Base-by-base conservation (phyloP, 1,140 invertebrate genomes). In the Pectinophora gossypiella region DNA sequence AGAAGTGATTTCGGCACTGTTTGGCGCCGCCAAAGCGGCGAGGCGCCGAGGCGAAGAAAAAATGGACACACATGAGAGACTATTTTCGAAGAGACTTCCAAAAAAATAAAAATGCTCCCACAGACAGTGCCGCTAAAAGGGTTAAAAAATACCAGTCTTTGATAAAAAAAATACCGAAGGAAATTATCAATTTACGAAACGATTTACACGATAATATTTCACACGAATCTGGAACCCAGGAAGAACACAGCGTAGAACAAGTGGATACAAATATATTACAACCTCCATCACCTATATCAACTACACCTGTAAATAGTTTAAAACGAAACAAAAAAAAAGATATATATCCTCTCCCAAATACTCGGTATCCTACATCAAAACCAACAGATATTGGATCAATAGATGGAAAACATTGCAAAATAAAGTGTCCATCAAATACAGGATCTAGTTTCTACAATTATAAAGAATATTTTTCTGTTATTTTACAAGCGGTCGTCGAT, bases 401-500 rank as follows among this genome's bases (percentile, higher is more conserved):
- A 23, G 79, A 86, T 64, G 76, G 79, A 13, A 88, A 83, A 59
- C 79, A 88, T 58, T 51, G 81, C 32, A 35, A 56, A 19, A 77
- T 62, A 56, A 63, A 43, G 59, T 72, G 47, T 32, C 79, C 77
- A 48, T 46, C 54, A 19, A 68, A 76, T 48, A 57, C 49, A 47
- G 78, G 78, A 27, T 72, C 67, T 22, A 59, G 5, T 27, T 27
- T 27, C 23, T 55, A 45, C 79, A 66, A 56, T 72, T 68, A 56
- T 81, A 87, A 88, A 88, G 67, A 70, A 61, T 19, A 57, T 49
- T 36, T 58, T 76, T 77, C 66, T 18, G 72, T 84, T 18, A 64
- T 86, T 7, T 52, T 86, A n/a, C 38, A 88, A 55, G 84, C 68
- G 15, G 50, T 83, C 7, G 73, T 62, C 1, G 69, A 82, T 72